These are phyloP conservation scores for Neoarius graeffei DNA, from an alignment of 2,113 vertebrate genomes.

Conservation along the genomic window DNA sequence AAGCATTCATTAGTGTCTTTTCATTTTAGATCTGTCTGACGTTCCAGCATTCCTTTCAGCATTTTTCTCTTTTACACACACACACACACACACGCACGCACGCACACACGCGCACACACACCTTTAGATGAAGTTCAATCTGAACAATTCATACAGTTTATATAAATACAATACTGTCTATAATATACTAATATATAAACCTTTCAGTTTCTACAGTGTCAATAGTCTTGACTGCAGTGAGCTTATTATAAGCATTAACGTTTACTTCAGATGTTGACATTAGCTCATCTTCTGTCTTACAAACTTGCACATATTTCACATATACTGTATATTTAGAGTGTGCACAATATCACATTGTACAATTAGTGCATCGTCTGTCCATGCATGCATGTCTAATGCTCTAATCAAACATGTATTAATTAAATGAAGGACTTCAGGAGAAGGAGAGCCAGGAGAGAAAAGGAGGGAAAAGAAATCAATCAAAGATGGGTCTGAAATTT, in stretches of 20 bases:
- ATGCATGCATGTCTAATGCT: too few species aligned
- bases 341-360: too few species aligned
- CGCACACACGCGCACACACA: not conserved
- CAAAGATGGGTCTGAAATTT: too few species aligned
- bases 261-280: not conserved
- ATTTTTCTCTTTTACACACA: not conserved
- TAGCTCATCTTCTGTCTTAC: not conserved
- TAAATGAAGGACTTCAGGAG: too few species aligned
- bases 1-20: slow-evolving; percentile 37
- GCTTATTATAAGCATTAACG: slow-evolving; percentile 26
- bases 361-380: too few species aligned
- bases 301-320: not conserved
- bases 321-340: not conserved
- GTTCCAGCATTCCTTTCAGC: not conserved
- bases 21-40: slow-evolving; percentile 13
- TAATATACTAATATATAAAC: too few species aligned
- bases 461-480: too few species aligned
- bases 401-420: too few species aligned
- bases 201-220: slow-evolving; percentile 19
- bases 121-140: not conserved
- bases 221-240: not conserved
- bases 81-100: not conserved
- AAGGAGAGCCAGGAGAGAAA: too few species aligned
- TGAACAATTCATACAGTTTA: not conserved
- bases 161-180: too few species aligned